phyloP scores from a whole-genome alignment of 2,113 vertebrate species.

The Ornithorhynchus anatinus region DNA sequence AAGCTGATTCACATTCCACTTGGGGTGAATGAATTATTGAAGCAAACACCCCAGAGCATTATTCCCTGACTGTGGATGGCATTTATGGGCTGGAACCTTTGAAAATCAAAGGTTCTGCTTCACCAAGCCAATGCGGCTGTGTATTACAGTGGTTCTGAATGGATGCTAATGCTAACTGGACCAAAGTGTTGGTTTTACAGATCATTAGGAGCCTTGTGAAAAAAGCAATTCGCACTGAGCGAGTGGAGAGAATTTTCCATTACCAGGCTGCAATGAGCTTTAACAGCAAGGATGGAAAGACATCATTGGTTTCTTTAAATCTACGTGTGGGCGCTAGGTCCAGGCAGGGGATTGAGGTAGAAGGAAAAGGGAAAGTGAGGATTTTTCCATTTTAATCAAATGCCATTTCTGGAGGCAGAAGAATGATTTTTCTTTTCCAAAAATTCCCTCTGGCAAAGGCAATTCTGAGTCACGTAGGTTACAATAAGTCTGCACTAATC shows the following conservation, averaged over 20 bases:
- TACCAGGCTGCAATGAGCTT: slow-evolving; percentile 29
- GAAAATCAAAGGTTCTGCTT: neutral
- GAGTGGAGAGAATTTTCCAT: slow-evolving; percentile 42
- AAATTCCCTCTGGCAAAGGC: slow-evolving; percentile 29
- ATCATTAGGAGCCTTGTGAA: slow-evolving; percentile 46
- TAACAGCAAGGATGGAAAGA: neutral
- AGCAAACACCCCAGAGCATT: neutral
- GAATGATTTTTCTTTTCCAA: neutral
- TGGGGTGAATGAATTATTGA: neutral
- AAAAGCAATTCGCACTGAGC: slow-evolving; percentile 39
- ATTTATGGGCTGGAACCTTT: neutral
- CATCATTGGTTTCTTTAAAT: neutral
- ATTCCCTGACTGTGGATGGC: neutral
- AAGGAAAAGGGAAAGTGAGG: neutral
- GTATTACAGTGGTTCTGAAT: slow-evolving; percentile 10
- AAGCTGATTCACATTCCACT: neutral
- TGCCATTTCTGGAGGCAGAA: neutral
- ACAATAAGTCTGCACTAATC: slow-evolving; percentile 2
- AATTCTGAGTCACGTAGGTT: neutral
- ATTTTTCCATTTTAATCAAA: slow-evolving; percentile 1
- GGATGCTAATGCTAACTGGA: slow-evolving; percentile 45
- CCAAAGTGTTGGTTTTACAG: slow-evolving; percentile 60
- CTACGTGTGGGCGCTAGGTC: neutral
- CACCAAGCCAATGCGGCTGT: slow-evolving; percentile 1
- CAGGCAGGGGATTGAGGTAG: neutral